Percentiles rank a stretch among this genome's conserved stretches.
These are phyloP conservation scores for Bolinopsis microptera DNA, from an alignment of 37 sponge, comb jelly and placozoan genomes.

Conservation along the genomic window DNA sequence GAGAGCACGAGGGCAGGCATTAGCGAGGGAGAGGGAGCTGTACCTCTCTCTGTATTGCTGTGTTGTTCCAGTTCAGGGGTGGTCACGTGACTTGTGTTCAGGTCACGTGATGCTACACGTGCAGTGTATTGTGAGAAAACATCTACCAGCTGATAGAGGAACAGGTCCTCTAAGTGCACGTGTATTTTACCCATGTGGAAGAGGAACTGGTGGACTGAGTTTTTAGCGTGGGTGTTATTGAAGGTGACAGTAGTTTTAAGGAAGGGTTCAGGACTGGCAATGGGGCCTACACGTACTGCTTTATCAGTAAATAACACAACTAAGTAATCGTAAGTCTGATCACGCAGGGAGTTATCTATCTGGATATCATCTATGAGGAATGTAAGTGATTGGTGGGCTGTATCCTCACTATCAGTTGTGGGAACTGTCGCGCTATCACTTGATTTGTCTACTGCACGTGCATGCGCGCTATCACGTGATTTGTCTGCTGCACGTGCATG, in stretches of 20 bases:
- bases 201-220: neutral
- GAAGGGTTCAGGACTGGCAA: neutral
- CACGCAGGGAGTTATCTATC: neutral
- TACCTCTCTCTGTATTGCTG: too few relatives aligned
- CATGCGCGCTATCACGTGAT: neutral
- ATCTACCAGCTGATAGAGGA: neutral
- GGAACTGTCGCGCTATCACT: neutral
- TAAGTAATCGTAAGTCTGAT: slow-evolving; percentile 5
- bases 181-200: neutral
- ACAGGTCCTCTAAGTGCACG: slow-evolving; percentile 4
- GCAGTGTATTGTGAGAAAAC: neutral
- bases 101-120: neutral
- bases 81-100: neutral
- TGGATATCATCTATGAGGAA: slow-evolving; percentile 1
- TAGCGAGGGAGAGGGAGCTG: neutral
- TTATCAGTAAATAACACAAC: neutral
- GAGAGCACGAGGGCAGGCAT: neutral
- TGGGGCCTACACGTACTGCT: neutral
- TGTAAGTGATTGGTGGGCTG: neutral
- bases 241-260: neutral
- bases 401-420: neutral
- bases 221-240: neutral
- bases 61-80: neutral
- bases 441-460: neutral
- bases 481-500: neutral